These are phyloP conservation scores for Meloidogyne hapla DNA, from an alignment of 1,140 invertebrate species.

Conservation along the genomic window DNA sequence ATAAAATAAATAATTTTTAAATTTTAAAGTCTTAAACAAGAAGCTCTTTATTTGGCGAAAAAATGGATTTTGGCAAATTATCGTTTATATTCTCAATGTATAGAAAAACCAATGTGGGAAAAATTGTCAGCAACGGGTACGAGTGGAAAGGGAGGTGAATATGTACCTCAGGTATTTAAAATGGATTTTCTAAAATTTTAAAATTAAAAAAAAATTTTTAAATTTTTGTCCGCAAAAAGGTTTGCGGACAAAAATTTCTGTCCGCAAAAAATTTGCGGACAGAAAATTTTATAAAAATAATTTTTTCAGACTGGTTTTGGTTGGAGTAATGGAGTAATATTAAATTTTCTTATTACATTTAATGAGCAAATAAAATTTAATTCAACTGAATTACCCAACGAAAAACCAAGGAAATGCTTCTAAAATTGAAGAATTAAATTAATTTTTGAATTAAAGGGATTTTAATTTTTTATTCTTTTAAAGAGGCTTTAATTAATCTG, in stretches of 20 bases:
- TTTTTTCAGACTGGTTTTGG: slow-evolving; percentile 17
- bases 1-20: slow-evolving; percentile 1
- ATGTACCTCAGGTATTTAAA: slow-evolving; percentile 13
- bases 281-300: not conserved
- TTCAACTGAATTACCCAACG: not conserved
- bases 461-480: no score
- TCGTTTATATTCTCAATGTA: slow-evolving; percentile 6
- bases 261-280: not conserved
- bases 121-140: slow-evolving; percentile 4
- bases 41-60: slow-evolving; percentile 21
- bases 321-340: slow-evolving; percentile 13
- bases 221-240: no score
- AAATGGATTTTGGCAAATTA: slow-evolving; percentile 23
- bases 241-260: not conserved
- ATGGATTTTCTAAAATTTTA: not conserved
- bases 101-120: slow-evolving; percentile 18
- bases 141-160: slow-evolving; percentile 21
- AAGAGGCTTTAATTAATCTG: no score
- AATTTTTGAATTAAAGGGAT: not conserved
- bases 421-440: not conserved
- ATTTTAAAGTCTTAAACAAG: slow-evolving; percentile 19
- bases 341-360: slow-evolving; percentile 21
- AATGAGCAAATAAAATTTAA: not conserved
- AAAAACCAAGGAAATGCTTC: not conserved
- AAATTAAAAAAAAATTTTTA: not conserved